These are phyloP conservation scores for Drosophila ezoana DNA, from an alignment of 2,888 invertebrate species.

Conservation along the genomic window DNA sequence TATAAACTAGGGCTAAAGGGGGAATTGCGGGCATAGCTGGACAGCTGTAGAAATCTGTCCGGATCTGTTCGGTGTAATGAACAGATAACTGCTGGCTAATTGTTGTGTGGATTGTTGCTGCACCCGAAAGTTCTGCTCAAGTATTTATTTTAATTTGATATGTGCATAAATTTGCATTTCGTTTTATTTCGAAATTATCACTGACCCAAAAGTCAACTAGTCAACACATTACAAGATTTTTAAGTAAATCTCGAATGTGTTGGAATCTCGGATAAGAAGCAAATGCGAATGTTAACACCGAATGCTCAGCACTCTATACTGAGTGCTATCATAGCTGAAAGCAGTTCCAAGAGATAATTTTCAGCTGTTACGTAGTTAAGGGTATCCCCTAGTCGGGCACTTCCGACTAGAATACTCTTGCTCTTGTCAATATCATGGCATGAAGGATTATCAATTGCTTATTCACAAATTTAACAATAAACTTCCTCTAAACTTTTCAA, in stretches of 20 bases:
- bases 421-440: no score
- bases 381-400: no score
- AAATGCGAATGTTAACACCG: no score
- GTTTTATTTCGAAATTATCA: slow-evolving; percentile 18
- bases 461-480: no score
- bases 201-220: slow-evolving; percentile 4
- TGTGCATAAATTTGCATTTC: slow-evolving; percentile 34
- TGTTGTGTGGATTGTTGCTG: slow-evolving; percentile 47
- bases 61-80: slow-evolving; percentile 72
- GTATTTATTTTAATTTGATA: slow-evolving; percentile 36
- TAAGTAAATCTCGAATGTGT: neutral
- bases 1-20: neutral
- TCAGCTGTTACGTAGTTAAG: no score
- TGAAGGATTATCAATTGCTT: no score
- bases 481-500: no score
- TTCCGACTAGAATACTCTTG: no score
- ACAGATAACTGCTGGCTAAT: slow-evolving; percentile 79
- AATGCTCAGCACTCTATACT: no score
- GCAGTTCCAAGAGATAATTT: no score
- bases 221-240: slow-evolving; percentile 16
- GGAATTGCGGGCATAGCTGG: neutral
- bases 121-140: slow-evolving; percentile 17
- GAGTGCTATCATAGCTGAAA: no score
- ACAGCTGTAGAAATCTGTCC: slow-evolving; percentile 30
- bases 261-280: no score